Base-by-base conservation (phyloP, 2,797 vertebrate genomes). In the Neoniphon sammara region DNA sequence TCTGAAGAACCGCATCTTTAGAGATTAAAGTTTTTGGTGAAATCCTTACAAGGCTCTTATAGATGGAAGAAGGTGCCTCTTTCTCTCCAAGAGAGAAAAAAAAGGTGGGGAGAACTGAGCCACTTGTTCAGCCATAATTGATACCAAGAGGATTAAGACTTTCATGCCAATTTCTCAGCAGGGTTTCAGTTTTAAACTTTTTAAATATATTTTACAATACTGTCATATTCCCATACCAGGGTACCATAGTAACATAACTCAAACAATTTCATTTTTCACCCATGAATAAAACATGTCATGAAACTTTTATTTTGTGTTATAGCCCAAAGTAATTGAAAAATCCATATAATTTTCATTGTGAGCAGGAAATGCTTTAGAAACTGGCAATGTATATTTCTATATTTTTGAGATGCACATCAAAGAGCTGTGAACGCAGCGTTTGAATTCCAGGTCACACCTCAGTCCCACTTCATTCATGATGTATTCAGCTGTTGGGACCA, bases 41-140 rank as follows among this genome's bases (percentile, higher is more conserved):
- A 78, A 84, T 82, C 74, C 18, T 82, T 80, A 71, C 64, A 83
- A 84, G 74, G 39, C n/a, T 21, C 57, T 81, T 73, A 39, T 66
- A 82, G 78, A 78, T 77, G 56, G 71, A 71, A 49, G 67, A 27
- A 5, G 8, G 67, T 36, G 61, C 25, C 31, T 61, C 50, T 62
- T 56, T 73, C 69, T 77, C 69, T 69, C 57, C 75, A 61, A 62
- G 66, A 62, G 75, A 73, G 50, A 31, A n/a, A 77, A 63, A 34
- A 73, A 75, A 27, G 53, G 54, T 39, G 50, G 47, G 50, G 59
- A 20, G 54, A 78, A 44, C 61, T n/a, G 18, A 76, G 76, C 31
- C 63, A 75, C 66, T 85, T 78, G 75, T 90, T 84, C 78, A 71
- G 71, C 61, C 67, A 76, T 90, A 92, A 93, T 88, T 91, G 86